These are phyloP conservation scores for Drosophila meridionalis DNA, from an alignment of 2,888 invertebrate genomes.

Conservation along the genomic window DNA sequence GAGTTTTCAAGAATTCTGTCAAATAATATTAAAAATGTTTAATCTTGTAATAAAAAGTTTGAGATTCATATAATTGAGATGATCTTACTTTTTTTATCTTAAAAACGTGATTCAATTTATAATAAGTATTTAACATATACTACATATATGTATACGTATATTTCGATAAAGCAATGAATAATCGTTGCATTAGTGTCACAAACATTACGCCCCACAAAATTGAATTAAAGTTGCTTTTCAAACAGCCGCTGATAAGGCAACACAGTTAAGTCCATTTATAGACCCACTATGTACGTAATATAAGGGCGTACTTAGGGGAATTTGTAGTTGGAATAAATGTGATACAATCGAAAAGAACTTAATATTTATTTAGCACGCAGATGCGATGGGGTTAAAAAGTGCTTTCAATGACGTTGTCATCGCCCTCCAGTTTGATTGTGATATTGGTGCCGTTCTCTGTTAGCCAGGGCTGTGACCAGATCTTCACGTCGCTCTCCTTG, in stretches of 20 bases:
- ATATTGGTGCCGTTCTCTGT: constrained; percentile 52
- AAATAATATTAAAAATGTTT: not conserved
- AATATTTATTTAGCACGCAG: constrained; percentile 6
- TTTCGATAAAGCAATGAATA: not conserved
- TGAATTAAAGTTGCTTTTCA: not conserved
- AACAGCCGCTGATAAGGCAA: not conserved
- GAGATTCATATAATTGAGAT: too few species aligned
- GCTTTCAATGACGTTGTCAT: constrained; percentile 38
- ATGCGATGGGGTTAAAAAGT: constrained; percentile 32
- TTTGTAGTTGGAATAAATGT: not conserved
- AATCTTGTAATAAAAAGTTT: not conserved
- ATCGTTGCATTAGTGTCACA: not conserved
- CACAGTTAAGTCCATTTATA: constrained; percentile 3
- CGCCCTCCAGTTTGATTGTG: constrained; percentile 57
- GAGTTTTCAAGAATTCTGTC: too few species aligned
- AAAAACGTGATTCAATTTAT: not conserved
- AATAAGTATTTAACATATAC: not conserved
- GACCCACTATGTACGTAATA: not conserved
- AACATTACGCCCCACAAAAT: not conserved
- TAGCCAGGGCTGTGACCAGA: constrained; percentile 71
- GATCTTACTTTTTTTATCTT: too few species aligned
- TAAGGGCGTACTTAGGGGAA: not conserved
- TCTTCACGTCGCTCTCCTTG: constrained; percentile 60
- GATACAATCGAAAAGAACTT: not conserved
- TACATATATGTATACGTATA: not conserved